A percentile compares a stretch with the other conserved stretches of the same genome.
phyloP scores from a whole-genome alignment of 2,888 invertebrate genomes.

The Flexamia atlantica region DNA sequence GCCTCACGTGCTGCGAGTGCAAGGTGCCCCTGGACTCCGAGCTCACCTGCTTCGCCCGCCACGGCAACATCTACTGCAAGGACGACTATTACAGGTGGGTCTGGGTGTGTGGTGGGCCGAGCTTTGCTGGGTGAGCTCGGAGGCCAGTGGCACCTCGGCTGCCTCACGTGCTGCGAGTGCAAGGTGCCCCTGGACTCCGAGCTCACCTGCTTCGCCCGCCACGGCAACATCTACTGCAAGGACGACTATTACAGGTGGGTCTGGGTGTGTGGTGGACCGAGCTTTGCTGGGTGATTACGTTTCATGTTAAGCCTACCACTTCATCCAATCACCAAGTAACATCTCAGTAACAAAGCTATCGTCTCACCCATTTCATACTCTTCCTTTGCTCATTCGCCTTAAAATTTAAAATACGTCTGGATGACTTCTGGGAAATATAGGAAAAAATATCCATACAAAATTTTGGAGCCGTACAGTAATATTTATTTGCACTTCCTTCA shows the following conservation, averaged over 20 bases:
- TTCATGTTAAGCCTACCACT: too few relatives aligned
- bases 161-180: conserved; percentile 91
- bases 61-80: conserved; percentile 95
- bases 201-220: conserved; percentile 92
- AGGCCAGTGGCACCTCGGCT: conserved; percentile 93
- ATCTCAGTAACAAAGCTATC: too few relatives aligned
- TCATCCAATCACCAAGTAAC: too few relatives aligned
- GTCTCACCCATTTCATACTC: too few relatives aligned
- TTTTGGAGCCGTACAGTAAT: too few relatives aligned
- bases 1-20: conserved; percentile 91
- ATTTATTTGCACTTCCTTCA: too few relatives aligned
- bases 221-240: conserved; percentile 95
- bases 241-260: conserved; percentile 92
- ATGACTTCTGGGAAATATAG: too few relatives aligned
- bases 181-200: conserved; percentile 90
- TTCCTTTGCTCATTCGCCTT: too few relatives aligned
- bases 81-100: conserved; percentile 92
- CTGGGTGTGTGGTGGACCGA: conserved; percentile 68
- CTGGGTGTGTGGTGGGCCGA: conserved; percentile 68
- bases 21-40: conserved; percentile 90
- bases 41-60: conserved; percentile 92
- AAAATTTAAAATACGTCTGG: too few relatives aligned
- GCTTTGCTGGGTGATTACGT: too few relatives aligned
- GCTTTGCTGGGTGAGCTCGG: too few relatives aligned
- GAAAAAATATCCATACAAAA: too few relatives aligned